Base-by-base conservation (phyloP, 1,140 invertebrate genomes). In the Littorina saxatilis region DNA sequence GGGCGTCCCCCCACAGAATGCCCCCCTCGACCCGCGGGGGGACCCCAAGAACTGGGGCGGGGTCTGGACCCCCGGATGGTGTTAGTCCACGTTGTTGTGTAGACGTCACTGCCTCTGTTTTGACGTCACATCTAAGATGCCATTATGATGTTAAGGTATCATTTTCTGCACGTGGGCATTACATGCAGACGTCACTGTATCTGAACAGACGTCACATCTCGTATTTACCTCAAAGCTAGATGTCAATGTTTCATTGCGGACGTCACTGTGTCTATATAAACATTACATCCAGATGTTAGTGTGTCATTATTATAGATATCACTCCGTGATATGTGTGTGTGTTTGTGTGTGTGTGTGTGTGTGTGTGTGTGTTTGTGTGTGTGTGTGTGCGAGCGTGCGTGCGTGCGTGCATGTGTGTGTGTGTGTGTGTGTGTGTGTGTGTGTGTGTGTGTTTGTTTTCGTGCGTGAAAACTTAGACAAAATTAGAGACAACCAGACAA, bases 21-120 rank as follows among this genome's bases (percentile, higher is more conserved):
- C 11, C 9, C 32, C 63, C 27, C 63, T 68, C 63, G 32, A n/a
- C 63, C 63, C 32, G 11, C 9, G 63, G n/a, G n/a, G n/a, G 11
- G n/a, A 27, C 63, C 32, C 63, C 32, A n/a, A 27, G n/a, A 27
- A 27, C 47, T 68, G 32, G n/a, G n/a, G n/a, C 63, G n/a, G n/a
- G n/a, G n/a, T 68, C 63, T 68, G 50, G 50, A 52, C 50, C 74
- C 47, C 74, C 27, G 40, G n/a, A 13, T 68, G n/a, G n/a, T 35
- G n/a, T 52, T 23, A 52, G 50, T 11, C 11, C 23, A 52, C 23
- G 11, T 52, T 52, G 23, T 11, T 52, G 23, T 13, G 50, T 52
- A 11, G 11, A 52, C 50, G 23, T n/a, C 50, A 52, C 50, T 11
- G 23, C 11, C 9, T 13, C 50, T 11, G 11, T 52, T 52, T 11